phyloP scores from a whole-genome alignment of 1,140 invertebrate species.

The Akabosia matsudoensis region DNA sequence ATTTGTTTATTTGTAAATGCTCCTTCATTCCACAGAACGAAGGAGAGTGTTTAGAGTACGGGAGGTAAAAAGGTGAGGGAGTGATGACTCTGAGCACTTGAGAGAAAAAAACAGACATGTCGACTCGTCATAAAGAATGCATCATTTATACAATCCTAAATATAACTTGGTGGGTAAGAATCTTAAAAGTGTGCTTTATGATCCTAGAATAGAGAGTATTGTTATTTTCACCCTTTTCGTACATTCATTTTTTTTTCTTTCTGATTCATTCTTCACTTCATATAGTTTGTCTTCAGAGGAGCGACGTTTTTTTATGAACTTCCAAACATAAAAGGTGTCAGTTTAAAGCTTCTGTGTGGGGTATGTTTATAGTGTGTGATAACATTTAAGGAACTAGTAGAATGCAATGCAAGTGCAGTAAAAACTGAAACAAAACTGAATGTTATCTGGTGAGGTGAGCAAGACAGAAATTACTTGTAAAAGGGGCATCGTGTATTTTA shows the following conservation, averaged over 20 bases:
- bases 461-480: too few species aligned
- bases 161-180: too few species aligned
- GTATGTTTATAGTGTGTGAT: neutral
- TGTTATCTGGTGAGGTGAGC: too few species aligned
- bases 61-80: neutral
- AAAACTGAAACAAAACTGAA: too few species aligned
- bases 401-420: too few species aligned
- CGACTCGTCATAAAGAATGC: constrained; percentile 1
- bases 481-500: too few species aligned
- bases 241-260: too few species aligned
- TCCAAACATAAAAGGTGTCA: constrained; percentile 7
- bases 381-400: too few species aligned
- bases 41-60: neutral
- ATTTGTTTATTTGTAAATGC: constrained; percentile 19
- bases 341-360: constrained; percentile 17
- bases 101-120: neutral
- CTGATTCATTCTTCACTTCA: constrained; percentile 11
- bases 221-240: too few species aligned
- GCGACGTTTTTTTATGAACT: constrained; percentile 10
- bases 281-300: neutral
- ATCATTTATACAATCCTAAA: neutral
- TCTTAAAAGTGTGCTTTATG: too few species aligned
- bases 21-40: neutral
- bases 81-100: neutral
- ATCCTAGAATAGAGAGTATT: too few species aligned